phyloP scores from a whole-genome alignment of 1,140 invertebrate species.

The Coelopa frigida region DNA sequence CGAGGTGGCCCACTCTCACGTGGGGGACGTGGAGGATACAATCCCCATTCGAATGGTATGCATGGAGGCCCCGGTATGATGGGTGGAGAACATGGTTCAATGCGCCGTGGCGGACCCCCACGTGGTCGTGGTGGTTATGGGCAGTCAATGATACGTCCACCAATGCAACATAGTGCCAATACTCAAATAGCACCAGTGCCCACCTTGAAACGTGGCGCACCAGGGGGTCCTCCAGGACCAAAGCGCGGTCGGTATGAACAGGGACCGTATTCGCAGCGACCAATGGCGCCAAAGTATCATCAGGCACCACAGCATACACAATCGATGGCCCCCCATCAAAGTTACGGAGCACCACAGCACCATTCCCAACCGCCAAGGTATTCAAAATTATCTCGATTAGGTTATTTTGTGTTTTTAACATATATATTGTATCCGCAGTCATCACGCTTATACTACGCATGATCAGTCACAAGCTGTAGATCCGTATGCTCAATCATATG shows the following conservation, averaged over 20 bases:
- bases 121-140: constrained; percentile 39
- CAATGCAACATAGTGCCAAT: constrained; percentile 40
- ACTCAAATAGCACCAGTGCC: constrained; percentile 42
- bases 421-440: constrained; percentile 18
- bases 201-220: constrained; percentile 41
- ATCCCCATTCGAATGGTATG: constrained; percentile 32
- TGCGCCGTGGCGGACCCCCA: constrained; percentile 29
- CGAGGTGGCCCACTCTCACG: constrained; percentile 20
- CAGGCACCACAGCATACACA: constrained; percentile 29
- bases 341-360: constrained; percentile 31
- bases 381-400: neutral
- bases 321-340: constrained; percentile 19
- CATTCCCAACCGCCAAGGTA: constrained; percentile 35
- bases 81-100: constrained; percentile 23
- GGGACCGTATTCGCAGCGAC: constrained; percentile 37
- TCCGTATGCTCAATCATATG: constrained; percentile 39
- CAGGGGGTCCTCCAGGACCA: constrained; percentile 37
- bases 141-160: constrained; percentile 40
- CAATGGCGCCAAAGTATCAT: constrained; percentile 41
- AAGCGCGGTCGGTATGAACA: constrained; percentile 41
- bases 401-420: neutral
- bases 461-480: constrained; percentile 39
- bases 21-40: constrained; percentile 29
- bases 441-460: constrained; percentile 36
- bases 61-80: constrained; percentile 25